Percentiles rank a stretch among this genome's conserved stretches.
phyloP scores from a whole-genome alignment of 2,888 invertebrate species.

The Drosophila percnosoma region DNA sequence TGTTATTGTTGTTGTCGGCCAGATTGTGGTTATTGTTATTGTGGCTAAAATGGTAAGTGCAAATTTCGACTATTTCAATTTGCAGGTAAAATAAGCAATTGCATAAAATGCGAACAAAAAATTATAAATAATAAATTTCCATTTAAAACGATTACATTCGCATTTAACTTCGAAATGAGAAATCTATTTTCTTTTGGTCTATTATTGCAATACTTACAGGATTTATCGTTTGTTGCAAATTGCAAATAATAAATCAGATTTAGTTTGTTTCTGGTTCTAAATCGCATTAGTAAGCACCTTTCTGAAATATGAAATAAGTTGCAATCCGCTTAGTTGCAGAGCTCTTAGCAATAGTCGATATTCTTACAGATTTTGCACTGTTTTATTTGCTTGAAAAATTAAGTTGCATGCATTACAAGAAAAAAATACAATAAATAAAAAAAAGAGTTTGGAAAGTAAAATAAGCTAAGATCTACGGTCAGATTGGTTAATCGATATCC shows the following conservation, averaged over 20 bases:
- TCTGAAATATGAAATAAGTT: background rate
- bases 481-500: background rate
- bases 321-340: background rate
- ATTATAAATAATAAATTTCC: background rate
- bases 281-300: background rate
- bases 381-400: conserved; percentile 32
- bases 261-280: background rate
- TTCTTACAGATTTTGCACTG: background rate
- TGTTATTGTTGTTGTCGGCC: conserved; percentile 3
- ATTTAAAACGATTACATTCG: background rate
- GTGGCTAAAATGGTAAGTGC: conserved; percentile 12
- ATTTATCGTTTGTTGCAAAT: background rate
- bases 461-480: background rate
- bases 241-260: background rate
- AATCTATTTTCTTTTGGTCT: background rate
- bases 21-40: conserved; percentile 10
- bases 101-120: background rate
- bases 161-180: background rate
- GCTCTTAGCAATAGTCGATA: background rate
- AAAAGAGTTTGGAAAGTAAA: background rate
- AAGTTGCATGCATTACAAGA: conserved; percentile 23
- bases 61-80: conserved; percentile 4
- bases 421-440: conserved; percentile 4
- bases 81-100: background rate
- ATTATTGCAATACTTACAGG: background rate